phyloP scores from a whole-genome alignment of 2,888 invertebrate genomes.

The Lasioglossum leucozonium region DNA sequence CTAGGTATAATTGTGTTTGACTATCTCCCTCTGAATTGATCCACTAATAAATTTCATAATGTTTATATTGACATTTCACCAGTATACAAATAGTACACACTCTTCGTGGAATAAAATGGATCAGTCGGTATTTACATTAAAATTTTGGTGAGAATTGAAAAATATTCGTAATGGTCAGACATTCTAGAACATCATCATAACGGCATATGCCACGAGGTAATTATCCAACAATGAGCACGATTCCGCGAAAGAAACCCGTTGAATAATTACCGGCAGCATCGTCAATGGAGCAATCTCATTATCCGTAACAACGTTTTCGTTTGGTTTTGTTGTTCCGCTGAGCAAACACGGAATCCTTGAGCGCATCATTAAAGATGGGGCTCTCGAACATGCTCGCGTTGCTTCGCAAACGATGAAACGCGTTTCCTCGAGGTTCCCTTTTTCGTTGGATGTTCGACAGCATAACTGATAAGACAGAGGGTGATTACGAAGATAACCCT shows the following conservation, averaged over 20 bases:
- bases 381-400: constrained; percentile 40
- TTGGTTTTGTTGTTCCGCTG: constrained; percentile 15
- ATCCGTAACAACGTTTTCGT: constrained; percentile 42
- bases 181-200: too few species aligned
- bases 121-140: too few species aligned
- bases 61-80: too few species aligned
- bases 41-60: too few species aligned
- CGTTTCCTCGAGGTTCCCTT: constrained; percentile 18
- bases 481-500: background rate
- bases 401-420: constrained; percentile 13
- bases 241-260: constrained; percentile 1
- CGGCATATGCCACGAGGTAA: background rate
- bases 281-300: constrained; percentile 18
- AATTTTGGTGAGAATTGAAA: too few species aligned
- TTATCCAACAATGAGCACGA: background rate
- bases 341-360: constrained; percentile 1
- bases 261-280: constrained; percentile 27
- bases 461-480: constrained; percentile 20
- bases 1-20: too few species aligned
- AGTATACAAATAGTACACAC: too few species aligned
- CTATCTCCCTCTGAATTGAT: too few species aligned
- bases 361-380: constrained; percentile 44
- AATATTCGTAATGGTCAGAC: too few species aligned
- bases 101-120: too few species aligned
- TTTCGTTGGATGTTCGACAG: constrained; percentile 26